Conservation (phyloP, 1,140 invertebrate species). For the Melipona quadrifasciata region DNA sequence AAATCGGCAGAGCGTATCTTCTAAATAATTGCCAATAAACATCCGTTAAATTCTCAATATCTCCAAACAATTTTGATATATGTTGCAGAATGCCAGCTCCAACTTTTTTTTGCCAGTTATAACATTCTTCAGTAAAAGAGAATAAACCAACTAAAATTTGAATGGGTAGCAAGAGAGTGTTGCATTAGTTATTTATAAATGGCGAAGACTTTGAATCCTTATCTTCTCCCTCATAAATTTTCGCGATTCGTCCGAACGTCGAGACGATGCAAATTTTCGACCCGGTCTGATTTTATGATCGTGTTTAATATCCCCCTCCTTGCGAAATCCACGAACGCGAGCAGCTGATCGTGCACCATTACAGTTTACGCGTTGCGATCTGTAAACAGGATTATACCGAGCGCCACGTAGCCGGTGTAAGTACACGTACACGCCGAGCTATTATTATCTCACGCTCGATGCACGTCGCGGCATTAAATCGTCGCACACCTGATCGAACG, state of each 20-base stretch:
- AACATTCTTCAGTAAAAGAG: too few species aligned
- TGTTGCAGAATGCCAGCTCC: too few species aligned
- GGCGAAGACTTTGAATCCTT: neutral
- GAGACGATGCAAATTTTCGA: neutral
- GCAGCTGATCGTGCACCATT: neutral
- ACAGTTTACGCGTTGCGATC: conserved; percentile 7
- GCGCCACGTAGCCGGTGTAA: neutral
- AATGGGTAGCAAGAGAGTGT: too few species aligned
- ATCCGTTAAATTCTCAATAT: too few species aligned
- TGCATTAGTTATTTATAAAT: too few species aligned
- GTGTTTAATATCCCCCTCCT: neutral
- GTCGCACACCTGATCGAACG: conserved; percentile 24
- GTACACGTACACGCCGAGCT: conserved; percentile 4
- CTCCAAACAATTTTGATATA: too few species aligned
- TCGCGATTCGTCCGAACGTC: neutral
- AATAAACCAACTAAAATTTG: too few species aligned
- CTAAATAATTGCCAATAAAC: too few species aligned
- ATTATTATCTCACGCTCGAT: conserved; percentile 31
- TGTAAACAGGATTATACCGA: conserved; percentile 36
- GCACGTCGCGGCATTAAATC: conserved; percentile 26
- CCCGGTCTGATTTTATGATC: neutral
- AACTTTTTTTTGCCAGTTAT: too few species aligned
- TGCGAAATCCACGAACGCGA: neutral
- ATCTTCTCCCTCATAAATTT: neutral
- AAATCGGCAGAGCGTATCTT: too few species aligned